Evolutionary conservation across 2,113 vertebrate genomes (phyloP).

Genomic region (Apaloderma vittatum): DNA sequence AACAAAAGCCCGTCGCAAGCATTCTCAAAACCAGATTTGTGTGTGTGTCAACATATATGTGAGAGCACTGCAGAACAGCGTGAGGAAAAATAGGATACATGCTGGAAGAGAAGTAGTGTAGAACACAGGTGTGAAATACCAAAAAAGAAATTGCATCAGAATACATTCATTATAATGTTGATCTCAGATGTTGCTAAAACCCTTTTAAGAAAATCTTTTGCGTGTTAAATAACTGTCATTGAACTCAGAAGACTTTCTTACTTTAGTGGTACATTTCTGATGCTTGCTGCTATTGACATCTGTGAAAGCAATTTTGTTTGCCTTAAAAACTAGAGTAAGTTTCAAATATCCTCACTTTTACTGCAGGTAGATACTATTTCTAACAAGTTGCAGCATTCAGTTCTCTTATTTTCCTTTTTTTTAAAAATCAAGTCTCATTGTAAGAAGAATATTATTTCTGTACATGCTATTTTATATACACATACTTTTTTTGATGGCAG

Average conservation of each 20-base stretch:
- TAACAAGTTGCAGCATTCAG: background rate
- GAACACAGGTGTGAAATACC: background rate
- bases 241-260: background rate
- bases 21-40: background rate
- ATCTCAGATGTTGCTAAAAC: background rate
- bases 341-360: background rate
- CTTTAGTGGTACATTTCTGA: background rate
- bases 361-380: background rate
- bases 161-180: background rate
- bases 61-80: background rate
- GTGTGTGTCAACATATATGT: background rate
- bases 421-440: too few species aligned
- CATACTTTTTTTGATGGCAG: slow-evolving; percentile 74
- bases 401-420: background rate
- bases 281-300: background rate
- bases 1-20: background rate
- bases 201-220: background rate
- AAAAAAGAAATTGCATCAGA: background rate
- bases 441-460: background rate
- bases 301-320: background rate
- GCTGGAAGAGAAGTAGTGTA: background rate
- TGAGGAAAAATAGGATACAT: background rate
- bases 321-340: background rate
- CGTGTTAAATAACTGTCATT: background rate
- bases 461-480: background rate